phyloP scores from a whole-genome alignment of 53 echinoderm and acorn worm genomes.

The Pentamera pediparva region DNA sequence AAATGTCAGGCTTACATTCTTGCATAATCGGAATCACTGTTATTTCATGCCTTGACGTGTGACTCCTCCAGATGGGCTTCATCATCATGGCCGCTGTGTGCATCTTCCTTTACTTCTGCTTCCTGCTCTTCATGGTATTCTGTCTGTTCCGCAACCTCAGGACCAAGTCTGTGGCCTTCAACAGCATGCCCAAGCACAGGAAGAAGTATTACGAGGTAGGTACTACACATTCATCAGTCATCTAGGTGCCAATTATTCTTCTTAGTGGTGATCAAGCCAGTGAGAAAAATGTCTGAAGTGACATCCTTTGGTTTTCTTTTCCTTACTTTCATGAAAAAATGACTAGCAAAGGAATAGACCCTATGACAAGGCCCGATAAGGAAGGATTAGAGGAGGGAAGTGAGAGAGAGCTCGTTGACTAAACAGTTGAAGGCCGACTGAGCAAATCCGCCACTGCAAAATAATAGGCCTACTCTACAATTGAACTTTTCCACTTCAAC shows the following conservation, averaged over 20 bases:
- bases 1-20: background rate
- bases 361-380: no score
- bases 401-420: no score
- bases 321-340: background rate
- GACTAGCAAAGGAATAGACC: no score
- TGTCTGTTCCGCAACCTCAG: constrained; percentile 63
- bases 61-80: constrained; percentile 55
- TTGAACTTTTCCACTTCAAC: no score
- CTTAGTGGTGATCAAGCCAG: no score
- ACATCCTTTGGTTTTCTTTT: background rate
- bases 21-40: background rate
- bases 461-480: no score
- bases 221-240: no score
- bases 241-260: no score
- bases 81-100: constrained; percentile 82
- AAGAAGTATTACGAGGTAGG: constrained; percentile 53
- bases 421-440: no score
- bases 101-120: constrained; percentile 69
- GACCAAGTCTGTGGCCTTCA: constrained; percentile 49
- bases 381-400: no score
- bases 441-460: no score
- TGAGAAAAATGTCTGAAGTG: no score
- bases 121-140: constrained; percentile 72
- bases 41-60: background rate
- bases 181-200: constrained; percentile 51